Evolutionary conservation across 2,113 vertebrate genomes (phyloP), one percentile per base, ranked within the genome.

Genomic region (western clawed frog (Xenopus tropicalis)): DNA sequence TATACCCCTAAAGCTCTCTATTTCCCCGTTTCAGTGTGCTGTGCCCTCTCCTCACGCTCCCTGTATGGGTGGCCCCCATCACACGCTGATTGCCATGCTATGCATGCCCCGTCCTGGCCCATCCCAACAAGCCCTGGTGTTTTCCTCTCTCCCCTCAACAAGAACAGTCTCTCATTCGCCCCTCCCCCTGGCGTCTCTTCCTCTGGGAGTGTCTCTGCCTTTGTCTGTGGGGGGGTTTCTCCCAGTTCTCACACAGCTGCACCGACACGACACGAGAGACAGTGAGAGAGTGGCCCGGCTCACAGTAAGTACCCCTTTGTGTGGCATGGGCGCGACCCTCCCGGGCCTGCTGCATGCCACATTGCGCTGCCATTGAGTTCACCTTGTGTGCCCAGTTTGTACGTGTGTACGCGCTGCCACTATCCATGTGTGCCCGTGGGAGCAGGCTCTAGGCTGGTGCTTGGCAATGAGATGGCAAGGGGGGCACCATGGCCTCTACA

Each of bases 201-300:
- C 73, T 14, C 66, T 54, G 66, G 73, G 73, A 76, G 73, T 62
- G 73, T 69, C 72, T 69, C 58, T 62, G 72, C 16, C 73, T 76
- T 76, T 76, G 73, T 76, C 66, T 69, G 57, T 54, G 52, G 52
- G 52, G 65, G 73, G 66, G 73, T 76, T 66, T 76, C 73, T 63
- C 66, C 62, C 24, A 69, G 66, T 66, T 56, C 20, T 43, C 72
- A 75, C 63, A 75, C 58, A 69, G 73, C 73, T 63, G 66, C 59
- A 69, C 46, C 44, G 73, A 42, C 21, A 69, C 44, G 73, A 76
- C 66, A 57, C 20, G 20, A 9, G 48, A 23, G 22, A 62, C 37
- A 24, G 43, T 11, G 44, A 21, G 44, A n/a, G n/a, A n/a, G 29
- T 37, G 6, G 37, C 56, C 54, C 72, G 16, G 24, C 48, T 24